A percentile compares a stretch with the other conserved stretches of the same genome.
phyloP scores from a whole-genome alignment of 2,113 vertebrate species.

The Alethe castanea region DNA sequence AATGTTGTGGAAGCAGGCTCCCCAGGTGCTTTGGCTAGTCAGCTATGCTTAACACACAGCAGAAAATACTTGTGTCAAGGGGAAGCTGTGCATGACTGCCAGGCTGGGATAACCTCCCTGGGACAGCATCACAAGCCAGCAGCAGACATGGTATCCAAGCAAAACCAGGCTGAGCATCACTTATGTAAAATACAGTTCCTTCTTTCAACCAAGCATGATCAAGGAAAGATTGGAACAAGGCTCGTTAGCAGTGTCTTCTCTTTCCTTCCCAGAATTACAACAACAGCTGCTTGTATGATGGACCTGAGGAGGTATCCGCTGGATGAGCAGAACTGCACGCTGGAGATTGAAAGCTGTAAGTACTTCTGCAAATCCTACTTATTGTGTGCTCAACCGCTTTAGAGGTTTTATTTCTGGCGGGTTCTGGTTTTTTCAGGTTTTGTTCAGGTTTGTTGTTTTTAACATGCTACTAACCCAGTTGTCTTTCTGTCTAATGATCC shows the following conservation, averaged over 20 bases:
- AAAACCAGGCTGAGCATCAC: not conserved
- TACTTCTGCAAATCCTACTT: constrained; percentile 58
- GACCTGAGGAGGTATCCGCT: constrained; percentile 92
- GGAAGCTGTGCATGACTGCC: not conserved
- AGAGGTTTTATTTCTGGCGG: not conserved
- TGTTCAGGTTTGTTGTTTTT: not conserved
- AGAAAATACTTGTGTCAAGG: not conserved
- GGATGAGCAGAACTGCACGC: constrained; percentile 95
- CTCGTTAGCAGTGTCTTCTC: not conserved
- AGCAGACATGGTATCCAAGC: not conserved
- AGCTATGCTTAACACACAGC: not conserved
- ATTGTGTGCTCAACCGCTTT: not conserved
- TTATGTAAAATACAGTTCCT: not conserved
- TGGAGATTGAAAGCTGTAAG: constrained; percentile 98
- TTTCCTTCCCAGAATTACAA: constrained; percentile 86
- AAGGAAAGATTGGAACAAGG: not conserved
- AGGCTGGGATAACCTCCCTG: not conserved
- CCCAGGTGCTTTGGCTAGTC: not conserved
- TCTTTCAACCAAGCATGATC: not conserved
- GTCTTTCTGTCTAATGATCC: not conserved
- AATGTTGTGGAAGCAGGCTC: not conserved
- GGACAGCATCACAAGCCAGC: not conserved
- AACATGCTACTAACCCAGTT: not conserved
- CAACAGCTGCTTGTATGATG: constrained; percentile 98
- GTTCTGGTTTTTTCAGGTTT: not conserved